phyloP scores from a whole-genome alignment of 1,140 invertebrate genomes.

The Metopolophium dirhodum region DNA sequence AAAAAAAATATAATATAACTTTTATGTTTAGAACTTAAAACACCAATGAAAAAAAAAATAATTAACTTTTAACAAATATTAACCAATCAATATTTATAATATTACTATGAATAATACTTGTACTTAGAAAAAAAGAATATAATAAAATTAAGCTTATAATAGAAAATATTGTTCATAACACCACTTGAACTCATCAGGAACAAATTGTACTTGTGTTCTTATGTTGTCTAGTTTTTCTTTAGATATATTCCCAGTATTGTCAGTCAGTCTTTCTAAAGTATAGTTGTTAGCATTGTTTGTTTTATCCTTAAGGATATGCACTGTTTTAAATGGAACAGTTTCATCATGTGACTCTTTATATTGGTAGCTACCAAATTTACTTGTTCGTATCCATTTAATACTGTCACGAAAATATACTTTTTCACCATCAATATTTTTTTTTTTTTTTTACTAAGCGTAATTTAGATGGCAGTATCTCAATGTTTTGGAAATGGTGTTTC shows the following conservation, averaged over 20 bases:
- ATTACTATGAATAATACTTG: not conserved
- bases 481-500: too few relatives aligned
- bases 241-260: not conserved
- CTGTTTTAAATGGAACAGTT: not conserved
- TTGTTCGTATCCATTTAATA: not conserved
- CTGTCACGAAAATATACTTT: not conserved
- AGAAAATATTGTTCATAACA: not conserved
- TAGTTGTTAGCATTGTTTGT: not conserved
- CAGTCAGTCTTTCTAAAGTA: not conserved
- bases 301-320: not conserved
- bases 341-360: not conserved
- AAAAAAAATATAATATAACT: too few relatives aligned
- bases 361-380: not conserved
- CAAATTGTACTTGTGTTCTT: too few relatives aligned
- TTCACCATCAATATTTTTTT: not conserved
- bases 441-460: not conserved
- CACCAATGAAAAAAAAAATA: not conserved
- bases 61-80: not conserved
- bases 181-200: not conserved
- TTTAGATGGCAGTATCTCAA: too few relatives aligned
- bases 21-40: not conserved
- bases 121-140: not conserved
- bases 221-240: too few relatives aligned
- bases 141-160: not conserved
- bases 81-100: not conserved